These are phyloP conservation scores for Hydra vulgaris DNA, from an alignment of 30 jellyfish, hydroid and myxozoan genomes.

Conservation along the genomic window DNA sequence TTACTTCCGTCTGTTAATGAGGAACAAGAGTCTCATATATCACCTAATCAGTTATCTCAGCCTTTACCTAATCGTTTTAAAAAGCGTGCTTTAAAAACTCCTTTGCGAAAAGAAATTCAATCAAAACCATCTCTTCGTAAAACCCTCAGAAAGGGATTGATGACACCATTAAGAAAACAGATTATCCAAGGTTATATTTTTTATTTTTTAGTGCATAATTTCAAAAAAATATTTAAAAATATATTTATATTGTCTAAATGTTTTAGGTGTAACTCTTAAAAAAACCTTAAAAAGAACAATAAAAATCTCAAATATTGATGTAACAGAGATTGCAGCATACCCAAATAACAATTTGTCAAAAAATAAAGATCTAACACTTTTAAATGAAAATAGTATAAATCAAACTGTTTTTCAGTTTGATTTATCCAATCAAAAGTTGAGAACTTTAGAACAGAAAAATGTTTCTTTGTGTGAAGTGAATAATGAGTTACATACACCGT, in stretches of 20 bases:
- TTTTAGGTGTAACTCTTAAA: background rate
- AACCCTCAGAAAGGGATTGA: constrained; percentile 37
- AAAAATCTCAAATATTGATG: background rate
- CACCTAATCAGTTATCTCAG: too few species aligned
- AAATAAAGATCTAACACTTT: too few species aligned
- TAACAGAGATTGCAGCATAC: constrained; percentile 24
- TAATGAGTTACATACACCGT: too few species aligned
- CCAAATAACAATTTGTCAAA: constrained; percentile 26
- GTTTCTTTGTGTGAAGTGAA: too few species aligned
- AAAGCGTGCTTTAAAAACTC: constrained; percentile 27
- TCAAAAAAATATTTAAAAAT: background rate
- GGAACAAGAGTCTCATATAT: too few species aligned
- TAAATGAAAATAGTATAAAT: too few species aligned
- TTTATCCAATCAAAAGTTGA: too few species aligned
- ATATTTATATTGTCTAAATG: too few species aligned
- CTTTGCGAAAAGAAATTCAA: constrained; percentile 36
- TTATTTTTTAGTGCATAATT: background rate
- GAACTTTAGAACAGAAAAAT: too few species aligned
- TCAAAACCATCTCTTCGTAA: constrained; percentile 28
- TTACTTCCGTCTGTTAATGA: background rate
- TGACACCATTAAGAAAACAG: constrained; percentile 52
- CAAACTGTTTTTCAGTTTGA: too few species aligned
- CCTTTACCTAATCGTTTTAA: background rate
- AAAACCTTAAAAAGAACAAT: background rate
- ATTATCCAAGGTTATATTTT: constrained; percentile 36